These are phyloP conservation scores for Battus philenor DNA, from an alignment of 1,140 invertebrate genomes.

Conservation along the genomic window DNA sequence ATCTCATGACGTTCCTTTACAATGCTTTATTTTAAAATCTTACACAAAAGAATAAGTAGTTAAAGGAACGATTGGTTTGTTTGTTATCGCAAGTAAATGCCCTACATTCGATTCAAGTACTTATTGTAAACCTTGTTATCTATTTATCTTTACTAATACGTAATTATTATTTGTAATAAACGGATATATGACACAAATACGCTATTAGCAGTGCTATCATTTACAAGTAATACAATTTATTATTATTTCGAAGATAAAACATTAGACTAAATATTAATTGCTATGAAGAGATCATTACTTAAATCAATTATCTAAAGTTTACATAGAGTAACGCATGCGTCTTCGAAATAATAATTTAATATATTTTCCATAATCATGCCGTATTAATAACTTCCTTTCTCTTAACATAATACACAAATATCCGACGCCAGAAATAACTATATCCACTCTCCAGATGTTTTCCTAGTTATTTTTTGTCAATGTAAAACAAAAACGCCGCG, in stretches of 20 bases:
- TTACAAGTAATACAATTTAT: too few relatives aligned
- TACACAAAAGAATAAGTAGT: slow-evolving; percentile 1
- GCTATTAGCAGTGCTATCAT: too few relatives aligned
- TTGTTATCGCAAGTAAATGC: slow-evolving; percentile 3
- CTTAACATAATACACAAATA: slow-evolving; percentile 47
- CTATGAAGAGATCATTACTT: slow-evolving; percentile 9
- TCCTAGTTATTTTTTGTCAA: slow-evolving; percentile 52
- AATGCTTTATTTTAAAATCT: slow-evolving; percentile 14
- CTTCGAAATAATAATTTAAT: not conserved
- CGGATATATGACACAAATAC: not conserved
- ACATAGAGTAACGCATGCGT: not conserved
- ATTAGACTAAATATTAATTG: too few relatives aligned
- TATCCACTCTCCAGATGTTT: slow-evolving; percentile 57
- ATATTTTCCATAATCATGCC: slow-evolving; percentile 1
- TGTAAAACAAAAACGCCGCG: slow-evolving; percentile 49
- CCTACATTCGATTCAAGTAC: slow-evolving; percentile 5
- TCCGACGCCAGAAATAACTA: slow-evolving; percentile 47
- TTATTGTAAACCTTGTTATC: slow-evolving; percentile 8
- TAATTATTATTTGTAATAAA: too few relatives aligned
- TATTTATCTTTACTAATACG: slow-evolving; percentile 9
- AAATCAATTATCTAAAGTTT: not conserved
- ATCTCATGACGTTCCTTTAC: slow-evolving; percentile 24
- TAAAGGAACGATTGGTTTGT: not conserved
- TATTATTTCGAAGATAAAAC: too few relatives aligned
- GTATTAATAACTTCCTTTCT: slow-evolving; percentile 35